Percentiles rank a stretch among this genome's conserved stretches.
These are phyloP conservation scores for Oligia strigilis DNA, from an alignment of 2,888 invertebrate genomes.

Conservation along the genomic window DNA sequence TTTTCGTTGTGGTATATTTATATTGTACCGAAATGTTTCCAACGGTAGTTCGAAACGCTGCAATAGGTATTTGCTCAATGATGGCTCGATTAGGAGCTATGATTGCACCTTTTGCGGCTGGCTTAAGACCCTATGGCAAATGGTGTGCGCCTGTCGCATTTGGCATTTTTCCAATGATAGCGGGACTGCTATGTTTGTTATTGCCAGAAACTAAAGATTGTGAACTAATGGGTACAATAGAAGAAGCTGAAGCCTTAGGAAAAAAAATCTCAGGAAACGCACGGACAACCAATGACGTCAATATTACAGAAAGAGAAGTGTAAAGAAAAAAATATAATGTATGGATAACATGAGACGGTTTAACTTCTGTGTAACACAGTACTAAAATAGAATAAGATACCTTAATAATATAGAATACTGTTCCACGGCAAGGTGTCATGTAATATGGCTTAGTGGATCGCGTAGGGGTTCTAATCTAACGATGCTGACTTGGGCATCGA, in stretches of 20 bases:
- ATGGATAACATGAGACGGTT: background rate
- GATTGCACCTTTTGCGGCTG: conserved; percentile 94
- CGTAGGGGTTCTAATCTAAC: conserved; percentile 85
- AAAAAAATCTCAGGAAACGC: conserved; percentile 42
- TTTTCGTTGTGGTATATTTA: conserved; percentile 95
- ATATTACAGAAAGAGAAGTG: conserved; percentile 30
- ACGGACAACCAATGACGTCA: conserved; percentile 16
- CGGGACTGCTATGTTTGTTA: conserved; percentile 91
- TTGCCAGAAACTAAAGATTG: conserved; percentile 95
- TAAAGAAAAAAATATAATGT: conserved; percentile 4
- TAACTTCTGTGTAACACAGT: conserved; percentile 8
- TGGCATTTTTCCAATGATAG: conserved; percentile 92
- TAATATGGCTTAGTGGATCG: conserved; percentile 76
- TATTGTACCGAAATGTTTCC: conserved; percentile 97
- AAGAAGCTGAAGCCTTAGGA: conserved; percentile 92
- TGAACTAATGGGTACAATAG: conserved; percentile 93
- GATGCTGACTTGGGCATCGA: conserved; percentile 55
- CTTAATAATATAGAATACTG: conserved; percentile 52
- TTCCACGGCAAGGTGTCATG: conserved; percentile 67
- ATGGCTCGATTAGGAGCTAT: conserved; percentile 96
- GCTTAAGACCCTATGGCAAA: conserved; percentile 87
- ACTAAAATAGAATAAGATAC: conserved; percentile 33
- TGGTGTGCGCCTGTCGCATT: conserved; percentile 94
- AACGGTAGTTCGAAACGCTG: conserved; percentile 96
- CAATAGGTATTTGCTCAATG: conserved; percentile 96